Base-by-base conservation (phyloP, 2,113 vertebrate genomes). In the Dromas ardeola region DNA sequence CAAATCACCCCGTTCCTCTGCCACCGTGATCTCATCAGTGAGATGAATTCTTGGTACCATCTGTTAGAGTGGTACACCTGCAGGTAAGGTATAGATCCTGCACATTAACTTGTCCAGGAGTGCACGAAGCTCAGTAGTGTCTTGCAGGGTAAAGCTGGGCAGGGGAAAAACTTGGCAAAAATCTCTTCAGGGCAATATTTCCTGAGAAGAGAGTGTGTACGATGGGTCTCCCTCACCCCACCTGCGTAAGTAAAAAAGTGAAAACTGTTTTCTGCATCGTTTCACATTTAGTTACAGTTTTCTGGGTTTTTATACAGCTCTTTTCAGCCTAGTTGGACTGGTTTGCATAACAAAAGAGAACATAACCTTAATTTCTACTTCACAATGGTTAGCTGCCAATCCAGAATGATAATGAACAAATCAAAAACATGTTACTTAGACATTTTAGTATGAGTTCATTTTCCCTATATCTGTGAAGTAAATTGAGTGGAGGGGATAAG, bases 361-460 rank as follows among this genome's bases (percentile, higher is more conserved):
- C 15, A 67, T 23, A 43, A 86, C 78, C 83, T 92, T 96, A 86
- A 84, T 92, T 92, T 93, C 52, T 86, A 40, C 8, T 53, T 81
- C 52, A 63, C 52, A 92, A 81, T 36, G 15, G 15, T 50, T 90
- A 81, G 38, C 50, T 94, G 32, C 43, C 61, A 83, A 77, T 88
- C 42, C 52, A 30, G 18, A 94, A 79, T 63, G 9, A 67, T 86
- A 93, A 78, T 21, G 38, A 78, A 90, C 55, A 84, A 78, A 96
- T 88, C 18, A 93, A 81, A 93, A 88, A 0, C 21, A 22, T 14
- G 17, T 50, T 70, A 70, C 36, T 71, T 83, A 0, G 2, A 62
- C 38, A 71, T 88, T 88, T 93, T 88, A 80, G 11, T 49, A 15
- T 38, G 8, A 90, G 30, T 66, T 94, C 25, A 53, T 92, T 96